Conservation (phyloP, 92 coral and sea anemone species). For the Virgularia gustaviana region DNA sequence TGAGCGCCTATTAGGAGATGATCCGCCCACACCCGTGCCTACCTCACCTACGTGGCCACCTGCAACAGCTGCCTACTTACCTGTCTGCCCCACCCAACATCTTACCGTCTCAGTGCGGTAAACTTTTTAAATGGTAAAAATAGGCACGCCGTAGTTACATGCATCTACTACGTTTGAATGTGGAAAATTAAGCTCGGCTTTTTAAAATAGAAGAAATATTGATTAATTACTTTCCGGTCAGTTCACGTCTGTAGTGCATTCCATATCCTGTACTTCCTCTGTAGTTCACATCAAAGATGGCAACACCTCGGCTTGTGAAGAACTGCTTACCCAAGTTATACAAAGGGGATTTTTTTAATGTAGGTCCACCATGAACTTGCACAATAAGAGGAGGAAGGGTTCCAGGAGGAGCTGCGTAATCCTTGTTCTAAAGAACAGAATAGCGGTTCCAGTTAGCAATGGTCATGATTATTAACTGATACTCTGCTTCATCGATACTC, state of each 20-base stretch:
- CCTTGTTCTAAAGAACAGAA: conserved; percentile 88
- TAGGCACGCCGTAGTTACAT: no score
- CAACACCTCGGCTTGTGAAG: conserved; percentile 84
- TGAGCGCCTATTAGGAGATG: no score
- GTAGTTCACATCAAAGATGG: conserved; percentile 81
- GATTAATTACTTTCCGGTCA: conserved; percentile 59
- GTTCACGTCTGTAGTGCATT: conserved; percentile 63
- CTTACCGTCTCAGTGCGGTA: no score
- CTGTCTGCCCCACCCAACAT: no score
- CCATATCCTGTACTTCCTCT: conserved; percentile 90
- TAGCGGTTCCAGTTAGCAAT: no score
- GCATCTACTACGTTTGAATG: no score
- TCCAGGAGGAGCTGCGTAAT: conserved; percentile 67
- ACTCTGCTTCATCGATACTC: no score
- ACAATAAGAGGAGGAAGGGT: conserved; percentile 76
- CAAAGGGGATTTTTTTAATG: conserved; percentile 53
- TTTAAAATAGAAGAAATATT: background rate
- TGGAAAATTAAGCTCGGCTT: background rate
- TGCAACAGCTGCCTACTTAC: no score
- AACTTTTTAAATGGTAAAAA: no score
- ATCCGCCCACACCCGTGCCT: no score
- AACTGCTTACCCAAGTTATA: conserved; percentile 59
- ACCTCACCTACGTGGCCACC: no score
- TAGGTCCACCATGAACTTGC: conserved; percentile 91
- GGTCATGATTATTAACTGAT: no score